A percentile compares a stretch with the other conserved stretches of the same genome.
These are phyloP conservation scores for Agrotis clavis DNA, from an alignment of 2,888 invertebrate genomes.

Conservation along the genomic window DNA sequence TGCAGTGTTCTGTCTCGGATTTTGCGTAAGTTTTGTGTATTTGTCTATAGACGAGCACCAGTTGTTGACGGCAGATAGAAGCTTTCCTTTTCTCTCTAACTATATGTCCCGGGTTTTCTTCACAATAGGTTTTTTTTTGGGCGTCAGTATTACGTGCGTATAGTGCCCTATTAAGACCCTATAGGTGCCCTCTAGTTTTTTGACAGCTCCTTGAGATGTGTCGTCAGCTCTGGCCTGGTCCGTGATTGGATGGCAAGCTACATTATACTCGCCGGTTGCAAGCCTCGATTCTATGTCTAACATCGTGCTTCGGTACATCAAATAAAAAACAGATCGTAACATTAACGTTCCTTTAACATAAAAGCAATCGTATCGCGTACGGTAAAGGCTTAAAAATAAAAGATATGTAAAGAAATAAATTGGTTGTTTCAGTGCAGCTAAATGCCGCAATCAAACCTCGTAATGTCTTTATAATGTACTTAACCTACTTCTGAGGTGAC, in stretches of 20 bases:
- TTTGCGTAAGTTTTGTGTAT: not conserved
- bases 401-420: conserved; percentile 10
- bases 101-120: too few species aligned
- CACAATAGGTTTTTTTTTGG: too few species aligned
- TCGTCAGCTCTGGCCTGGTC: too few species aligned
- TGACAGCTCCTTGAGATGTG: too few species aligned
- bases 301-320: not conserved
- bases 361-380: not conserved
- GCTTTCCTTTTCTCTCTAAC: too few species aligned
- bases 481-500: conserved; percentile 33
- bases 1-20: not conserved
- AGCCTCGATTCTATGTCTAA: too few species aligned
- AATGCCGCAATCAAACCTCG: conserved; percentile 36
- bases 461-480: conserved; percentile 24
- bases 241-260: too few species aligned
- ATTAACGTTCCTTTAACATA: conserved; percentile 3
- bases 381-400: not conserved
- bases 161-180: too few species aligned
- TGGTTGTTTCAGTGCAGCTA: conserved; percentile 30
- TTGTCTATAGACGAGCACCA: not conserved
- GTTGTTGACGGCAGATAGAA: too few species aligned
- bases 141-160: too few species aligned
- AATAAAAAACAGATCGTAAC: conserved; percentile 12
- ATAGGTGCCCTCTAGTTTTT: too few species aligned
- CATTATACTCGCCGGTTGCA: too few species aligned